Conservation (phyloP, 2,113 vertebrate genomes). For the Herpetotheres cachinnans region DNA sequence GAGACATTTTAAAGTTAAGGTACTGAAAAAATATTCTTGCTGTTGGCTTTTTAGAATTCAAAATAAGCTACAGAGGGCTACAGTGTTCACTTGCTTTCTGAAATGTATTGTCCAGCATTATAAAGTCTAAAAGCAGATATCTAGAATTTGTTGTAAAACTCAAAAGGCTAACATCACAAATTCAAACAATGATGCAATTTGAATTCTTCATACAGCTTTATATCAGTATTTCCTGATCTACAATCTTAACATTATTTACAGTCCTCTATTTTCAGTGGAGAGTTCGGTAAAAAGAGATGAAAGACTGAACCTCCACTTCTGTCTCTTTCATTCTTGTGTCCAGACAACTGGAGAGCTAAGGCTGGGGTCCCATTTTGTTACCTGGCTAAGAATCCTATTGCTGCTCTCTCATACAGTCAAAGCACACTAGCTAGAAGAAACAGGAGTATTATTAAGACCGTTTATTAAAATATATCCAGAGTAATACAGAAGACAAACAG, state of each 20-base stretch:
- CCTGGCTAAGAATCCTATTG: not conserved
- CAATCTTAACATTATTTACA: not conserved
- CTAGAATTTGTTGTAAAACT: not conserved
- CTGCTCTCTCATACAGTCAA: not conserved
- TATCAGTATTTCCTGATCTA: not conserved
- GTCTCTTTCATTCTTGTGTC: not conserved
- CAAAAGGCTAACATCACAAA: not conserved
- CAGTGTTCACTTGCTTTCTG: not conserved
- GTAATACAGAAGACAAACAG: not conserved
- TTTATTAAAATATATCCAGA: not conserved
- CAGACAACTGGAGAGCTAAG: not conserved
- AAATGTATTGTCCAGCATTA: not conserved
- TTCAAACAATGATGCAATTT: not conserved
- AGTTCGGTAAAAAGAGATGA: not conserved
- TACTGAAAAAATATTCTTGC: not conserved
- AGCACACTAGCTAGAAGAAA: not conserved
- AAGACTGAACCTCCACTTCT: not conserved
- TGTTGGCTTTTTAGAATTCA: not conserved
- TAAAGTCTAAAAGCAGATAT: not conserved
- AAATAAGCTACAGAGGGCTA: not conserved
- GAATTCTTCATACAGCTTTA: not conserved
- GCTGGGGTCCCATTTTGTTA: not conserved
- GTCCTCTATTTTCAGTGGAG: not conserved
- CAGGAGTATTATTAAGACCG: not conserved
- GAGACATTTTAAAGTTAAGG: not conserved